Evolutionary conservation across 2,113 vertebrate genomes (phyloP).

Genomic region (Alligator sinensis): DNA sequence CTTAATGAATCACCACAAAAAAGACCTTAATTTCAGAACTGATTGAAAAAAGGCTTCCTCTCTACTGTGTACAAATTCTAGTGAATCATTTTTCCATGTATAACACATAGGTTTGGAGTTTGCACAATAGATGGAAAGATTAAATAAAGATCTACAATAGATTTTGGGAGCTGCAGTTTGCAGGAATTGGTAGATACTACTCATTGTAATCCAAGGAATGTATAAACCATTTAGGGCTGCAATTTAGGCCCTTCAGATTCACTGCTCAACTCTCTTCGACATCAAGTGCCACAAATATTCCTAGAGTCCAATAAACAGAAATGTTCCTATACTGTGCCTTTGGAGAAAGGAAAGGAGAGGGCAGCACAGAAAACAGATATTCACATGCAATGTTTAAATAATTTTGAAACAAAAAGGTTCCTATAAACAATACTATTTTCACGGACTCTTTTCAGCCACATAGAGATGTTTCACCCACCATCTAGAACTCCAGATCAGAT

Average conservation of each 20-base stretch:
- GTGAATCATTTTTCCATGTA: constrained; percentile 2
- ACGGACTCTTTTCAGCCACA: background rate
- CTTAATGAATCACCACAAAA: constrained; percentile 24
- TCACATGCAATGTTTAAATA: background rate
- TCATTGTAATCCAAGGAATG: constrained; percentile 1
- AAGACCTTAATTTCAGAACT: constrained; percentile 51
- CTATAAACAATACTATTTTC: background rate
- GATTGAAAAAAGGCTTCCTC: background rate
- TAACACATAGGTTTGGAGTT: constrained; percentile 30
- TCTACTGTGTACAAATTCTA: background rate
- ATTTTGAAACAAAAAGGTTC: background rate
- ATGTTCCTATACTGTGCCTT: background rate
- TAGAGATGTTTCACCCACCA: background rate
- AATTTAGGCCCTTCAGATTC: constrained; percentile 31
- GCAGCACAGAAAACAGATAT: background rate
- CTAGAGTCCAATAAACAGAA: background rate
- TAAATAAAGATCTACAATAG: constrained; percentile 59
- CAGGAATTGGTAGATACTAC: constrained; percentile 16
- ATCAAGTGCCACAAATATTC: background rate
- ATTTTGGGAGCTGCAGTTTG: constrained; percentile 34
- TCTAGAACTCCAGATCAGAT: background rate
- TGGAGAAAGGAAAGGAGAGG: background rate
- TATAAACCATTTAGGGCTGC: background rate
- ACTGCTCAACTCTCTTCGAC: background rate
- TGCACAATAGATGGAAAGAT: constrained; percentile 7